A percentile compares a stretch with the other conserved stretches of the same genome.
These are phyloP conservation scores for Parnassius glacialis DNA, from an alignment of 2,888 invertebrate genomes.

Conservation along the genomic window DNA sequence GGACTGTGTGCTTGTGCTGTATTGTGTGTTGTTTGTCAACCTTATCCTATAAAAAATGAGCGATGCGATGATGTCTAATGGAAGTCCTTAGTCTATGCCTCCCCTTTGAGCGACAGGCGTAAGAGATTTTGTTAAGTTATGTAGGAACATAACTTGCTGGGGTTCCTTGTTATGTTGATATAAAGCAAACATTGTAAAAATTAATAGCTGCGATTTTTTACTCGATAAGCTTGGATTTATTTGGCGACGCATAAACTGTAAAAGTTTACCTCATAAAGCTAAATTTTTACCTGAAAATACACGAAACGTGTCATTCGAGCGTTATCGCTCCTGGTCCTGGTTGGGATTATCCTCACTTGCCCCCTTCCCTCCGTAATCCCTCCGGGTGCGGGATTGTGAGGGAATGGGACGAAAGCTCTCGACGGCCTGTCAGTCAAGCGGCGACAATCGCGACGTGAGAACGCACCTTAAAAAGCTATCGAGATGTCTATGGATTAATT, in stretches of 20 bases:
- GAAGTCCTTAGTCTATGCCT: too few relatives aligned
- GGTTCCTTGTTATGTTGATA: too few relatives aligned
- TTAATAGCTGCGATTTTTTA: background rate
- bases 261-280: conserved; percentile 14
- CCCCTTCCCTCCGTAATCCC: conserved; percentile 53
- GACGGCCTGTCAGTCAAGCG: conserved; percentile 53
- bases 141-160: too few relatives aligned
- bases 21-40: too few relatives aligned
- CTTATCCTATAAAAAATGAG: too few relatives aligned
- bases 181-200: too few relatives aligned
- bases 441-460: conserved; percentile 48
- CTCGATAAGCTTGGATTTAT: background rate
- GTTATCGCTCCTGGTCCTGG: conserved; percentile 32
- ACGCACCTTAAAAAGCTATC: conserved; percentile 38
- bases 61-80: too few relatives aligned
- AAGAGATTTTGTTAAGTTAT: too few relatives aligned
- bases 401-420: conserved; percentile 40
- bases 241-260: background rate
- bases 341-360: conserved; percentile 33
- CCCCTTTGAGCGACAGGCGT: too few relatives aligned
- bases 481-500: conserved; percentile 21
- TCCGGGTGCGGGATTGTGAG: conserved; percentile 49
- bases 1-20: too few relatives aligned
- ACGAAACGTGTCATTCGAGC: conserved; percentile 7
- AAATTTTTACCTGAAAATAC: conserved; percentile 16